Percentiles rank a stretch among this genome's conserved stretches.
phyloP scores from a whole-genome alignment of 2,888 invertebrate genomes.

The Dryomyza anilis region DNA sequence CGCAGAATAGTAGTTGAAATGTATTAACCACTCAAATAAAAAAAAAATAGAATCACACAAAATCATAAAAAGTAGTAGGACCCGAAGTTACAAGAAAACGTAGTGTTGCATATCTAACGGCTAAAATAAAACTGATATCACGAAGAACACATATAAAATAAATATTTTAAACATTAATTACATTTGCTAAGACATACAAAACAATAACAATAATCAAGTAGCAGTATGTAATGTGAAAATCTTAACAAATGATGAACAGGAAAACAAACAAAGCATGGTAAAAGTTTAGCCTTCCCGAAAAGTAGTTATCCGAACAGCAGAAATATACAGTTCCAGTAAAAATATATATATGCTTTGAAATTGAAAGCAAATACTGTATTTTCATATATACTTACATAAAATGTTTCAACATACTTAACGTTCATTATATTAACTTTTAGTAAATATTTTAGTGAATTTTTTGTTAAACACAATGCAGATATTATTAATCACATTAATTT shows the following conservation, averaged over 20 bases:
- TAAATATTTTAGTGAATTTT: conserved; percentile 33
- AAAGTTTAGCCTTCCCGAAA: conserved; percentile 56
- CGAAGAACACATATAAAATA: background rate
- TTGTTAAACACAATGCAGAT: background rate
- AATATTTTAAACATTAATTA: too few species aligned
- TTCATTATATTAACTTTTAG: conserved; percentile 27
- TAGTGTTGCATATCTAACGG: conserved; percentile 20
- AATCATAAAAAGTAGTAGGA: conserved; percentile 13
- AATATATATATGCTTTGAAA: too few species aligned
- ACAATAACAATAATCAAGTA: background rate
- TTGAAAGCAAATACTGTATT: conserved; percentile 26
- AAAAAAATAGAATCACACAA: background rate
- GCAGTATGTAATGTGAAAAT: too few species aligned
- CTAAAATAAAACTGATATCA: conserved; percentile 11
- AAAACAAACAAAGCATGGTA: too few species aligned
- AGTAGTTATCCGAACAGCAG: conserved; percentile 29
- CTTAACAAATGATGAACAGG: background rate
- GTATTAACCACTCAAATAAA: background rate
- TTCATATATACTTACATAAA: conserved; percentile 24
- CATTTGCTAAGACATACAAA: too few species aligned
- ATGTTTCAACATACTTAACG: background rate
- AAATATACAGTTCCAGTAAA: too few species aligned
- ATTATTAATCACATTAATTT: background rate
- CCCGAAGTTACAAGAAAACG: conserved; percentile 19
- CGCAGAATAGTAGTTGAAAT: background rate